Evolutionary conservation across 2,888 invertebrate genomes (phyloP).

Genomic region (Drosophila heteroneura): DNA sequence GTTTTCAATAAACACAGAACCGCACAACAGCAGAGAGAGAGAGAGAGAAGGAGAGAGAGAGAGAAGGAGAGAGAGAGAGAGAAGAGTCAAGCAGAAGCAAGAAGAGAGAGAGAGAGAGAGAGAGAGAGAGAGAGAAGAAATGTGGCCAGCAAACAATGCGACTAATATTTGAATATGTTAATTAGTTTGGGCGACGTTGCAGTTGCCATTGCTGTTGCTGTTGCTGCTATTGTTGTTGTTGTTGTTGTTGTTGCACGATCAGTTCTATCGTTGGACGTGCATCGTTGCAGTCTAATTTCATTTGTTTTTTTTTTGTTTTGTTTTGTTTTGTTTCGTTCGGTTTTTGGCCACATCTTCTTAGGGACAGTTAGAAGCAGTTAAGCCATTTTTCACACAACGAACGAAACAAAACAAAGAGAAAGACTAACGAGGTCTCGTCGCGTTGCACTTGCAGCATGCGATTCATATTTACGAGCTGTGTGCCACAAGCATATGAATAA

Average conservation of each 20-base stretch:
- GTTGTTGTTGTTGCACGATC: conserved; percentile 69
- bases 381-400: conserved; percentile 26
- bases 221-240: conserved; percentile 3
- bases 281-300: conserved; percentile 81
- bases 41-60: neutral
- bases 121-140: neutral
- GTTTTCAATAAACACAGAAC: conserved; percentile 71
- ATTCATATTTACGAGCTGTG: conserved; percentile 73
- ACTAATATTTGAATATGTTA: conserved; percentile 81
- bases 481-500: conserved; percentile 35
- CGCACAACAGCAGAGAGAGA: conserved; percentile 11
- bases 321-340: neutral
- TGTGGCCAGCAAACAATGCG: conserved; percentile 66
- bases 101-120: neutral
- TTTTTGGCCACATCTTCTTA: conserved; percentile 64
- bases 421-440: conserved; percentile 60
- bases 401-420: conserved; percentile 32
- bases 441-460: conserved; percentile 64
- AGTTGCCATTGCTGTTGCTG: conserved; percentile 21
- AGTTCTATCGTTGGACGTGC: conserved; percentile 76
- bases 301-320: conserved; percentile 56
- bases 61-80: neutral
- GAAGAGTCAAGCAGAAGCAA: neutral
- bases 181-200: conserved; percentile 63
- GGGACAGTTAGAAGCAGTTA: conserved; percentile 60